Conservation (phyloP, 2,113 vertebrate species). For the Aix galericulata region DNA sequence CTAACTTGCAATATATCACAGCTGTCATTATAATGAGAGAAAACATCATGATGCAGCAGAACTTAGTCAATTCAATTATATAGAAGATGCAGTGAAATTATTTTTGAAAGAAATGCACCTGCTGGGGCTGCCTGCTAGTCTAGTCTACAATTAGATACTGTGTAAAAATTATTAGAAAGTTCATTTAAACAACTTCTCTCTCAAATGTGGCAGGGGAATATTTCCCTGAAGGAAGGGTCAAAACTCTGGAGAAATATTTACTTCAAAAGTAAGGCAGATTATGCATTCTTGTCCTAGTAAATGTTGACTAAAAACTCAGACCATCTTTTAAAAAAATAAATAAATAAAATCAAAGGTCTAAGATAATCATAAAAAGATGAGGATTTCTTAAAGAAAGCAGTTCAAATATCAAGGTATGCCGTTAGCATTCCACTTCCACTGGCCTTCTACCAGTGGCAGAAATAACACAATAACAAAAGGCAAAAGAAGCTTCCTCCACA, state of each 20-base stretch:
- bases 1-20: conserved; percentile 49
- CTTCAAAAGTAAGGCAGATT: background rate
- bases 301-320: background rate
- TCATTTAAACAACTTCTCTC: conserved; percentile 31
- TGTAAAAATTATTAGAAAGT: conserved; percentile 59
- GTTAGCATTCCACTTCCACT: background rate
- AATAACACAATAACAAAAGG: background rate
- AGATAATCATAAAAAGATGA: background rate
- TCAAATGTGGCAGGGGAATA: background rate
- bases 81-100: conserved; percentile 57
- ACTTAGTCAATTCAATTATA: conserved; percentile 65
- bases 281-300: background rate
- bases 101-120: conserved; percentile 59
- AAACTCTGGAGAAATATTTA: background rate
- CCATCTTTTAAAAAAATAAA: background rate
- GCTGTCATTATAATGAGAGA: conserved; percentile 64
- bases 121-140: conserved; percentile 49
- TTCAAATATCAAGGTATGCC: background rate
- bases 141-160: conserved; percentile 39
- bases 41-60: conserved; percentile 61
- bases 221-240: background rate
- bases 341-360: background rate
- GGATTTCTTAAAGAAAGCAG: background rate
- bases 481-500: background rate
- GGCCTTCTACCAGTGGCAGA: background rate